Base-by-base conservation (phyloP, 1,140 invertebrate species). In the Drosophila quadrilineata region DNA sequence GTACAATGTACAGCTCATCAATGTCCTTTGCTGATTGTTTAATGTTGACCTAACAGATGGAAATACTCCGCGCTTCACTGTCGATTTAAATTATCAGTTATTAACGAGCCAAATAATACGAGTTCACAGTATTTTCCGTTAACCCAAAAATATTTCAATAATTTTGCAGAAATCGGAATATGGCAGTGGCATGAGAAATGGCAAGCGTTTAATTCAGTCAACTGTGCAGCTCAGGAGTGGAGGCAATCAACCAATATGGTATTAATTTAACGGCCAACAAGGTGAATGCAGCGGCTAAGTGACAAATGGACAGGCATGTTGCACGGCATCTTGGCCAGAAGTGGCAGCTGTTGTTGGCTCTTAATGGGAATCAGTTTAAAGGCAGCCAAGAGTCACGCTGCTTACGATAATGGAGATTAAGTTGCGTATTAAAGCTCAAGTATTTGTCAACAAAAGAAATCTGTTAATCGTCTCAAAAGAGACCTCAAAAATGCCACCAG, bases 281-380 rank as follows among this genome's bases (percentile, higher is more conserved):
- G 46, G 19, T 48, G 9, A 19, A 3, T 21, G 31, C 26, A 54
- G 26, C 38, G 33, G 41, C 46, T 84, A 84, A 84, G 69, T 85
- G 79, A 84, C 79, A 84, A 58, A 45, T 59, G 62, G 63, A 84
- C 79, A 85, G 66, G 65, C 57, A 62, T 75, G 24, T 36, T 50
- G 33, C 49, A 4, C 14, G 19, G n/a, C 40, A 41, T 29, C 35
- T 52, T 60, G 46, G 35, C 35, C 35, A 2, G 17, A 24, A 3
- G 19, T 45, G 38, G 8, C 52, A 45, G 19, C 8, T 8, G 21
- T 19, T 54, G 10, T 54, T 45, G 36, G 6, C 41, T 53, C 21
- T 22, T 17, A 29, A 59, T 10, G 8, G 14, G n/a, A 59, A 45
- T 65, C 29, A 46, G 48, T 24, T 46, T 41, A 41, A 29, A 40